Base-by-base conservation (phyloP, 2,113 vertebrate species). In the Stomatorhinus ivindoensis region DNA sequence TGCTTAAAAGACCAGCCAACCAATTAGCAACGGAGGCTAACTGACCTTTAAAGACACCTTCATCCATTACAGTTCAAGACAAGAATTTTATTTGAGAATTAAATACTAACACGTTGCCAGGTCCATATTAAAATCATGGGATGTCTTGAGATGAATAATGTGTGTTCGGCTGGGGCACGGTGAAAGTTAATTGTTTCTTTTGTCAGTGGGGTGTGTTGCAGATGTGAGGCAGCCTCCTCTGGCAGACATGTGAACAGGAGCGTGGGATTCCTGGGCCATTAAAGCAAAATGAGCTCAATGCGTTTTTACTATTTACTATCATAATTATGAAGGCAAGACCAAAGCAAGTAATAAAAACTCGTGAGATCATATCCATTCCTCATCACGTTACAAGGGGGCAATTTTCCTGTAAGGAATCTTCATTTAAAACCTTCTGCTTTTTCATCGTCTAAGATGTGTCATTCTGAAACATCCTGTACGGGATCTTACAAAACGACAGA, bases 151-250 rank as follows among this genome's bases (percentile, higher is more conserved):
- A 42, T 80, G 73, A 80, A 80, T 80, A 80, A 80, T 35, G 61
- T 69, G 61, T 17, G 31, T 80, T 80, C 31, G 47, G 61, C 86
- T 50, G 65, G 51, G 51, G 87, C 7, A 15, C 65, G 4, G 48
- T 51, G 76, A 76, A 88, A 88, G 65, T 76, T 48, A 50, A 88
- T 76, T 47, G 87, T 69, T 88, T 50, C 31, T 50, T 76, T 47
- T 50, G 46, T 27, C n/a, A 50, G 61, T 50, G 47, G 13, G n/a
- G 87, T 46, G 46, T 4, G 39, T 61, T 73, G 58, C 0, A 13
- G 42, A 9, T 61, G 35, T 46, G 8, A 27, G 65, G 61, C 24
- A 27, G 42, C 44, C 27, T 73, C n/a, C 46, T 27, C 44, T 35
- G 11, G 42, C 58, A 69, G 46, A 69, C 44, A 44, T 46, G 44